Percentiles rank a stretch among this genome's conserved stretches.
Conservation (phyloP, 2,797 vertebrate species). For the Cygnus olor region DNA sequence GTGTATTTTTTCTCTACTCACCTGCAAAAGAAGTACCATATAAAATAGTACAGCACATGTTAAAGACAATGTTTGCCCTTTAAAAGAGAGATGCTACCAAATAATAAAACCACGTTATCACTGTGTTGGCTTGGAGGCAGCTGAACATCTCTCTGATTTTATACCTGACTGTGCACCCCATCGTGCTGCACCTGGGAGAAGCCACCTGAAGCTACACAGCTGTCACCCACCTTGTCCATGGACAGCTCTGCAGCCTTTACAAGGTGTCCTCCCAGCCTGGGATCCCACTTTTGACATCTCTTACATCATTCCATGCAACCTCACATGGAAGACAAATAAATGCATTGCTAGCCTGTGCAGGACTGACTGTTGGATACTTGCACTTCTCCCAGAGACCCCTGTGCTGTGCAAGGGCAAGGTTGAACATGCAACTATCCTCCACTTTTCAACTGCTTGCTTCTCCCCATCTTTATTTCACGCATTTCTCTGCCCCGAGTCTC, state of each 20-base stretch:
- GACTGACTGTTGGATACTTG: background rate
- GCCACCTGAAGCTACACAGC: background rate
- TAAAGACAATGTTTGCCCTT: background rate
- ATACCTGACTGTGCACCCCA: background rate
- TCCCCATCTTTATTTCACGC: background rate
- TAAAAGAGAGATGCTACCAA: background rate
- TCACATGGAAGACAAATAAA: background rate
- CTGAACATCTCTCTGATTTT: background rate
- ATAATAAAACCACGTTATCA: background rate
- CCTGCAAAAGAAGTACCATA: background rate
- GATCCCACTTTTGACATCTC: background rate
- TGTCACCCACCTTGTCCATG: background rate
- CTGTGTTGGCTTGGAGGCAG: background rate
- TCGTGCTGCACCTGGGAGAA: background rate
- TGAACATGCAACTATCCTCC: fast-evolving
- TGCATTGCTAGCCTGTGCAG: background rate
- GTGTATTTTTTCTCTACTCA: background rate
- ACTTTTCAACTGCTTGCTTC: background rate
- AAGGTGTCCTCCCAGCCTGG: background rate
- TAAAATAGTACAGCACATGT: background rate
- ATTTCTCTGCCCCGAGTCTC: background rate
- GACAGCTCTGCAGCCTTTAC: background rate
- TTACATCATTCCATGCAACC: fast-evolving
- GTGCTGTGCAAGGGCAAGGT: background rate
- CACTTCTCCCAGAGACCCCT: background rate